Percentiles rank a stretch among this genome's conserved stretches.
Conservation (phyloP, 1,140 invertebrate species). For the Heliconius nattereri region DNA sequence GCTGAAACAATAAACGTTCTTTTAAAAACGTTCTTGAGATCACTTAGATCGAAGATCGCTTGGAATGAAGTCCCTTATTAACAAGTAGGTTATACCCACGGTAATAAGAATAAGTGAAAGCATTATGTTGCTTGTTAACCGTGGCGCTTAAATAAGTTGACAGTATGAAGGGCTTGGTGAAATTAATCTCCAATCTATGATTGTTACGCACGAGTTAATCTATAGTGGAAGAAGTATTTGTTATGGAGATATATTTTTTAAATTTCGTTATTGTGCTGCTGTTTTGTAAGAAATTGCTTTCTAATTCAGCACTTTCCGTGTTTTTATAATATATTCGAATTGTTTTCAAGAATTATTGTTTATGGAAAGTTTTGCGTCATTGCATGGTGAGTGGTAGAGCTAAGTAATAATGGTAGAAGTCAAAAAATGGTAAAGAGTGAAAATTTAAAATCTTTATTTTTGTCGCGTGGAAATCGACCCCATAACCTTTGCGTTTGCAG, state of each 20-base stretch:
- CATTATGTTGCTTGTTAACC: conserved; percentile 39
- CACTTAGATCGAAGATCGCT: conserved; percentile 10
- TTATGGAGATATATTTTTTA: not conserved
- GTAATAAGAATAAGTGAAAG: conserved; percentile 34
- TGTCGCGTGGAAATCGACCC: too few relatives aligned
- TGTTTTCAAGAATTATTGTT: too few relatives aligned
- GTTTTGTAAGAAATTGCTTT: not conserved
- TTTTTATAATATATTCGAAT: not conserved
- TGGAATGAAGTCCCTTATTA: not conserved
- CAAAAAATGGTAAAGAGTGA: too few relatives aligned
- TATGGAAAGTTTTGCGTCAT: too few relatives aligned
- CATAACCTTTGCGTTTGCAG: too few relatives aligned
- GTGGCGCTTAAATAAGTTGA: conserved; percentile 41
- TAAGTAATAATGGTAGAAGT: too few relatives aligned
- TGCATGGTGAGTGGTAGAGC: too few relatives aligned
- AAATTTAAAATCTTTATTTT: too few relatives aligned
- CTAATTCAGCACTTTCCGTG: not conserved
- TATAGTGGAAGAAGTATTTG: conserved; percentile 32
- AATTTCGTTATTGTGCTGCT: not conserved
- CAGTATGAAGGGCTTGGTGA: conserved; percentile 40
- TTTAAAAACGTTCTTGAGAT: not conserved
- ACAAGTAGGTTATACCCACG: conserved; percentile 11
- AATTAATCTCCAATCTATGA: conserved; percentile 47
- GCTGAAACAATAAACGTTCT: not conserved
- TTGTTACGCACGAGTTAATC: conserved; percentile 61